Evolutionary conservation across 2,888 invertebrate genomes (phyloP), one percentile per base, ranked within the genome.

Genomic region (Allygus modestus): DNA sequence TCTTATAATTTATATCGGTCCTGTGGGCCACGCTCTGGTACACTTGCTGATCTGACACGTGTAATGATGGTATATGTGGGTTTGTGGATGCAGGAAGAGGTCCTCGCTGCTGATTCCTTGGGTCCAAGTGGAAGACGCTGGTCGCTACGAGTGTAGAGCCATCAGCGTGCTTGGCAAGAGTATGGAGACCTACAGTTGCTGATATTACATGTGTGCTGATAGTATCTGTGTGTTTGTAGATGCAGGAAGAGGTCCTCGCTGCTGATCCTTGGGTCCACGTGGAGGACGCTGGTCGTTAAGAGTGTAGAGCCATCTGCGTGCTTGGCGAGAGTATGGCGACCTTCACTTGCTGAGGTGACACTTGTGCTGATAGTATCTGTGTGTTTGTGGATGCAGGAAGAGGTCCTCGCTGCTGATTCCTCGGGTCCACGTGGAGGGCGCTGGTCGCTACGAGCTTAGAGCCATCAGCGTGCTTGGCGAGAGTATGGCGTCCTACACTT

Each of bases 171-270:
- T 7, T 37, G n/a, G 37, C 37, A 37, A 9, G 37, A 37, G n/a
- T 37, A 9, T 37, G 37, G 37, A n/a, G n/a, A 94, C n/a, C n/a
- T n/a, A n/a, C 86, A 92, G 85, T 92, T 46, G 15, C 46, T 46
- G 46, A 46, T 46, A 17, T 4, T 46, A 65, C 31, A 1, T 11
- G 23, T 65, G 65, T 65, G 65, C 65, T 65, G 65, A 65, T 65
- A 65, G 65, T 65, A 65, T 65, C 65, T 65, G 65, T 41, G 73
- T 73, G 82, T 65, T n/a, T 54, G 71, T 31, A 20, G 83, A 92
- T 91, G 65, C 92, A 97, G 96, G 92, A 95, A 94, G 93, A 94
- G 95, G 93, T 96, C 96, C 92, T 95, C 95, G 91, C 93, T 97
- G 91, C 94, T 95, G 90, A 95, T 92, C 93, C 93, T 90, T 94